Percentiles rank a stretch among this genome's conserved stretches.
Evolutionary conservation across 2,797 vertebrate species (phyloP).

Genomic region (Aplochiton taeniatus): DNA sequence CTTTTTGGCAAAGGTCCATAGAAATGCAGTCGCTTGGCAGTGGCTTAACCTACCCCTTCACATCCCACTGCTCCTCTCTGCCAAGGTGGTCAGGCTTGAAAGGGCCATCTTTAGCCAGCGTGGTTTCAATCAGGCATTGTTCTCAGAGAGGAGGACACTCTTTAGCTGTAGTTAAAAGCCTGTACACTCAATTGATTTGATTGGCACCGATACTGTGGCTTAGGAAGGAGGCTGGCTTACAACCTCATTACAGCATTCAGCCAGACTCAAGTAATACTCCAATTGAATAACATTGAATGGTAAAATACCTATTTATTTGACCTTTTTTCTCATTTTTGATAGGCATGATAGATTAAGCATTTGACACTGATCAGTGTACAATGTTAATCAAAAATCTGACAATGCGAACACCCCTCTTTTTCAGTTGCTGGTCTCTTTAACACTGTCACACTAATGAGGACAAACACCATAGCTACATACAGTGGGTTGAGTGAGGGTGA

Average conservation of each 20-base stretch:
- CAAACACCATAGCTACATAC: no score
- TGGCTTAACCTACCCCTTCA: not conserved
- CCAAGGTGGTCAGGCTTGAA: slow-evolving; percentile 2
- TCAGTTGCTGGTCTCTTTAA: no score
- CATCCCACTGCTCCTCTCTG: not conserved
- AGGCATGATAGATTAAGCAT: no score
- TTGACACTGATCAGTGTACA: no score
- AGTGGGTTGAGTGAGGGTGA: no score
- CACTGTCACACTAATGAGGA: no score
- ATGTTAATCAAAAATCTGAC: no score
- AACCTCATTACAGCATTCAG: not conserved
- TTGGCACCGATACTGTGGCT: slow-evolving; percentile 11
- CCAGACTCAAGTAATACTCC: not conserved
- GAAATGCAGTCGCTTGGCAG: not conserved
- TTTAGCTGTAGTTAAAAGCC: slow-evolving; percentile 10
- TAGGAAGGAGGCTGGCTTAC: slow-evolving; percentile 10
- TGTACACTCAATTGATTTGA: slow-evolving; percentile 20
- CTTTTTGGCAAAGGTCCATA: not conserved
- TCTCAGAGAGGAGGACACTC: not conserved
- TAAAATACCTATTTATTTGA: no score
- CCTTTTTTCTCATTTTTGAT: no score
- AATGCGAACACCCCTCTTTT: no score
- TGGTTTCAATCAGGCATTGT: slow-evolving; percentile 3
- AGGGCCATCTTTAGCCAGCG: slow-evolving; percentile 1
- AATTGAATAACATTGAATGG: not conserved